A percentile compares a stretch with the other conserved stretches of the same genome.
These are phyloP conservation scores for Diuraphis noxia DNA, from an alignment of 1,140 invertebrate species.

Conservation along the genomic window DNA sequence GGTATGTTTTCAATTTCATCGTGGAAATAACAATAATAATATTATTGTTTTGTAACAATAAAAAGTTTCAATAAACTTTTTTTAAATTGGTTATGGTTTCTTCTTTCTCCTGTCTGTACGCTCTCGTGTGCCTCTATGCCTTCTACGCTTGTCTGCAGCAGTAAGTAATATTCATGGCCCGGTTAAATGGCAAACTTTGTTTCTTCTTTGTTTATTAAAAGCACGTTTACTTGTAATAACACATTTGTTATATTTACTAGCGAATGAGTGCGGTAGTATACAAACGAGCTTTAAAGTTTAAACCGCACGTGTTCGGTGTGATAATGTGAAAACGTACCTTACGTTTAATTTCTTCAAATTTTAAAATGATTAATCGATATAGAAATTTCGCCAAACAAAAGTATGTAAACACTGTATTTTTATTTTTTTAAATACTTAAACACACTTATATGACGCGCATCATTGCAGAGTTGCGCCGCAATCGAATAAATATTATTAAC, in stretches of 20 bases:
- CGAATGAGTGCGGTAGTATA: not conserved
- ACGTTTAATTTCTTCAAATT: not conserved
- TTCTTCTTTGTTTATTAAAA: not conserved
- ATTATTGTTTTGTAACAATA: constrained; percentile 41
- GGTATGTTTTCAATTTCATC: constrained; percentile 21
- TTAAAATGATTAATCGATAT: not conserved
- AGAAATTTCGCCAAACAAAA: not conserved
- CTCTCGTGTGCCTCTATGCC: not conserved
- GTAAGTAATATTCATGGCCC: not conserved
- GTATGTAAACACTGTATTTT: not conserved
- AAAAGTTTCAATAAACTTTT: constrained; percentile 50
- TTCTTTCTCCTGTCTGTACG: constrained; percentile 47
- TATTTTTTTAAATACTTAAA: not conserved
- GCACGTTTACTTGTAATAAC: constrained; percentile 19
- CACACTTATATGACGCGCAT: not conserved
- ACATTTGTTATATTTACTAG: not conserved
- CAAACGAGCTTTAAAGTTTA: not conserved
- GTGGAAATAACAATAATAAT: constrained; percentile 13
- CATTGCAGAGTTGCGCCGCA: not conserved
- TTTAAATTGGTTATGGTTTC: constrained; percentile 52
- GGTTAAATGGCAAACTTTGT: not conserved
- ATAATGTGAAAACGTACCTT: not conserved
- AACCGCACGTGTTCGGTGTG: not conserved
- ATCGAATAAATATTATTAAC: not conserved
- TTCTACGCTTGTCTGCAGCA: constrained; percentile 19